phyloP scores from a whole-genome alignment of 2,797 vertebrate species.

The Bradypus variegatus region DNA sequence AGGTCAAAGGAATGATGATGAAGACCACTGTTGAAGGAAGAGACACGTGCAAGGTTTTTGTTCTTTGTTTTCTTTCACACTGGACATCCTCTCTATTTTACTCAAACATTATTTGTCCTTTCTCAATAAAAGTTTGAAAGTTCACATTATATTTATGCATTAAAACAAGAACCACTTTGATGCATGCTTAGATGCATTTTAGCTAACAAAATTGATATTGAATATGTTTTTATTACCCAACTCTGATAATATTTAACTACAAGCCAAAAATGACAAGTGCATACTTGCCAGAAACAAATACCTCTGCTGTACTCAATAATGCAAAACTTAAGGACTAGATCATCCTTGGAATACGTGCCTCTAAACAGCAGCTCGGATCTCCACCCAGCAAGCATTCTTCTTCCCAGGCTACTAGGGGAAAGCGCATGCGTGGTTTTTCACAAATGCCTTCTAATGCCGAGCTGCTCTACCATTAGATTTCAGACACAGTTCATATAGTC shows the following conservation, averaged over 20 bases:
- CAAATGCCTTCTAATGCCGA: too few species aligned
- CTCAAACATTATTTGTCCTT: background rate
- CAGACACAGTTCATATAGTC: too few species aligned
- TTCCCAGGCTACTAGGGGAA: background rate
- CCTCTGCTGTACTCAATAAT: background rate
- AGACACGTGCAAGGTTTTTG: background rate
- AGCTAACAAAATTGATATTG: background rate
- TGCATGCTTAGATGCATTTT: background rate
- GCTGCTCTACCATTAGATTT: background rate
- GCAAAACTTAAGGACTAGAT: background rate
- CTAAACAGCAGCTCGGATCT: too few species aligned
- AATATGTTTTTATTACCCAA: background rate
- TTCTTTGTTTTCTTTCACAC: background rate
- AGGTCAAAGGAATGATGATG: background rate
- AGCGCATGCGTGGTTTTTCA: background rate
- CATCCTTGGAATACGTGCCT: too few species aligned
- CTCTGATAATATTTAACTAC: background rate
- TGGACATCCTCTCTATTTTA: background rate
- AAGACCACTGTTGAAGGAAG: background rate
- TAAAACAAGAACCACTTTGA: background rate
- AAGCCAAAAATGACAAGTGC: background rate
- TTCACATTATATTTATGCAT: background rate
- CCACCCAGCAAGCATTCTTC: fast-evolving
- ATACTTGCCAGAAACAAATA: background rate
- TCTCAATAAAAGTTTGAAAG: background rate